phyloP scores from a whole-genome alignment of 2,797 vertebrate genomes.

The Phrynocephalus vlangalii region DNA sequence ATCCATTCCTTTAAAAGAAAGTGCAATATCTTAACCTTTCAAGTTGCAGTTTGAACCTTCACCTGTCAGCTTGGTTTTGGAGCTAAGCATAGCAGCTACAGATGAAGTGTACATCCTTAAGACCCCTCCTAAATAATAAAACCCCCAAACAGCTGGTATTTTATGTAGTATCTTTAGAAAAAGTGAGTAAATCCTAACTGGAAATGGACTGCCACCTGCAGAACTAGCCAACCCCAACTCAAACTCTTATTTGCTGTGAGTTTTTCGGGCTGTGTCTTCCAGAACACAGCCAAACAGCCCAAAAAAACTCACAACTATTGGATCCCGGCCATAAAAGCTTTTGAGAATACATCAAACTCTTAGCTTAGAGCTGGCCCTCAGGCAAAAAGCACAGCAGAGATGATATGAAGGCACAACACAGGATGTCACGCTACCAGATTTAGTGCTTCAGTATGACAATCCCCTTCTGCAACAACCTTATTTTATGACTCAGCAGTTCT shows the following conservation, averaged over 20 bases:
- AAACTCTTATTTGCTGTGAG: neutral
- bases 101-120: neutral
- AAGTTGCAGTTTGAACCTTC: neutral
- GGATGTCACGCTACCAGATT: neutral
- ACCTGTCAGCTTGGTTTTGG: neutral
- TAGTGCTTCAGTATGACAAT: constrained; percentile 11
- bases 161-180: constrained; percentile 5
- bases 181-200: neutral
- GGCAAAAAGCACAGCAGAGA: constrained; percentile 2
- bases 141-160: neutral
- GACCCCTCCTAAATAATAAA: neutral
- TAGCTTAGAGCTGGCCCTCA: constrained; percentile 8
- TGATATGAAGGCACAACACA: neutral
- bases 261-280: no score
- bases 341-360: neutral
- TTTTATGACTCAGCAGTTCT: constrained; percentile 20
- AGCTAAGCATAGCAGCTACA: neutral
- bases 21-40: neutral
- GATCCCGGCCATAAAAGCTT: no score
- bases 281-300: no score
- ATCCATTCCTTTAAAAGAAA: neutral
- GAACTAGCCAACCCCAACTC: neutral
- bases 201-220: constrained; percentile 3
- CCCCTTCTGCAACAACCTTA: neutral
- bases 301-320: no score